Evolutionary conservation across 2,113 vertebrate species (phyloP), one percentile per base, ranked within the genome.

Genomic region (Procapra przewalskii): DNA sequence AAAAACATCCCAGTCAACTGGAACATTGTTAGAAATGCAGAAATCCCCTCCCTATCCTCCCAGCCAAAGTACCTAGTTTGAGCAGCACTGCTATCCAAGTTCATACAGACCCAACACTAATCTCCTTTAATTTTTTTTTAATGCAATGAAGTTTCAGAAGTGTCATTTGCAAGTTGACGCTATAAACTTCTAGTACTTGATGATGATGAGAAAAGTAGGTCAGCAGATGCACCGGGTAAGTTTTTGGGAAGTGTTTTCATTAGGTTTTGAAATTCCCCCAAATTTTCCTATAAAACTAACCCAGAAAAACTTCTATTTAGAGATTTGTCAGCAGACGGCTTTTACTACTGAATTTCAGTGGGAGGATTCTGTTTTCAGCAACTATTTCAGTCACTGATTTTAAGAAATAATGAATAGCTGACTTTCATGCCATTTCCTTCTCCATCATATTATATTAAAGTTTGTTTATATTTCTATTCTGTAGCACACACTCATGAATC

Each of bases 331-430:
- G 83, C 36, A 79, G 88, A 57, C 77, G 91, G 60, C 21, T 97
- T 91, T 97, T 96, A 94, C 54, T 96, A 95, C 50, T 88, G 59
- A 50, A 77, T 21, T 92, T 91, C 77, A 93, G 94, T 93, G 48
- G 91, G 82, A 97, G 85, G 85, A 64, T 86, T 92, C 81, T 92
- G 25, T 91, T 97, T 96, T 83, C 13, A 60, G 91, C 87, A 92
- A 97, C n/a, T 64, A 88, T 85, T 97, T 98, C 48, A 82, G 29
- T 96, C 59, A 92, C 75, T 95, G 52, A 90, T 95, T 95, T 88
- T 21, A 62, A 89, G 84, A 96, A 81, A 93, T 84, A 96, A 97
- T 95, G 71, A 98, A 97, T 48, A 97, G 62, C 96, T 50, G 43
- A 98, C 77, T 91, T 94, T 88, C 57, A 5, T 59, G 57, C 25